Evolutionary conservation across 2,113 vertebrate genomes (phyloP).

Genomic region (Eidolon helvum): DNA sequence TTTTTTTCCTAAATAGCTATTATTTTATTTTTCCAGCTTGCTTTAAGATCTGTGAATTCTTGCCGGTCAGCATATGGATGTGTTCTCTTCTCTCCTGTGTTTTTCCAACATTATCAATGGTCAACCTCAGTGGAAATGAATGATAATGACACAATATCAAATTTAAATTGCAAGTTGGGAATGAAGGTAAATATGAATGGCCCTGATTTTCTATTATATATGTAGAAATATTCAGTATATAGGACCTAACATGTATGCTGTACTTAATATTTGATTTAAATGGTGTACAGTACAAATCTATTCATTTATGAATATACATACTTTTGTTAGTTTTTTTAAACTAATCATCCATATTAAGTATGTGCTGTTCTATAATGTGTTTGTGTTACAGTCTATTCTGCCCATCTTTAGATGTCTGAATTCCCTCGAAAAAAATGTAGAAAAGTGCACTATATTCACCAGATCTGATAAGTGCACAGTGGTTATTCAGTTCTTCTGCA

Average conservation of each 20-base stretch:
- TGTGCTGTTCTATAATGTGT: neutral
- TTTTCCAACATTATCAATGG: conserved; percentile 91
- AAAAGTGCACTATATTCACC: conserved; percentile 89
- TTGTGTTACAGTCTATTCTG: conserved; percentile 87
- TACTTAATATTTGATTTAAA: neutral
- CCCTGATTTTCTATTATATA: neutral
- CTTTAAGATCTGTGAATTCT: conserved; percentile 91
- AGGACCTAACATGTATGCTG: neutral
- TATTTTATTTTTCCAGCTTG: conserved; percentile 84
- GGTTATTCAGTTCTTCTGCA: conserved; percentile 91
- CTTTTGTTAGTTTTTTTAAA: neutral
- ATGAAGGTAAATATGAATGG: conserved; percentile 88
- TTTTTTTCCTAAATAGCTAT: conserved; percentile 3
- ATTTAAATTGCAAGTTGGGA: conserved; percentile 87
- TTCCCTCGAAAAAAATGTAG: conserved; percentile 90
- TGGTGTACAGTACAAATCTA: neutral
- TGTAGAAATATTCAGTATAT: neutral
- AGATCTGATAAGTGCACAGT: conserved; percentile 78
- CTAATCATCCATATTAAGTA: neutral
- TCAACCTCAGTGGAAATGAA: conserved; percentile 55
- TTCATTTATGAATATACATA: neutral
- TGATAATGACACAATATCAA: conserved; percentile 51
- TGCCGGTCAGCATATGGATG: conserved; percentile 91
- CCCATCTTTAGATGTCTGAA: conserved; percentile 91
- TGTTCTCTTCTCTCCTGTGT: conserved; percentile 91